Conservation (phyloP, 2,888 invertebrate genomes). For the Chalcis sispes region DNA sequence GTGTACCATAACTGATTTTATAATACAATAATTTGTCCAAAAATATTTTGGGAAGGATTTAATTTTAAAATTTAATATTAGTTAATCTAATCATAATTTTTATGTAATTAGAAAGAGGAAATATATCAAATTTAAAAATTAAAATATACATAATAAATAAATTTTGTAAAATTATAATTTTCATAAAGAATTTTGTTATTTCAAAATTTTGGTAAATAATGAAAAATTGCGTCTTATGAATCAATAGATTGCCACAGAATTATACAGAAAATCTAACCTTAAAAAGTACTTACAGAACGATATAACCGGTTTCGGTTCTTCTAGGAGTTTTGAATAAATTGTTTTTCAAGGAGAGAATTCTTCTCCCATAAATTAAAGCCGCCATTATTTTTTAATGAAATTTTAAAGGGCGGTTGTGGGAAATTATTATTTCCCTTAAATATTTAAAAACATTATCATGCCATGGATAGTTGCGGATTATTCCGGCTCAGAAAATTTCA, state of each 20-base stretch:
- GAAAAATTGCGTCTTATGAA: constrained; percentile 38
- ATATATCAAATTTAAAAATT: not conserved
- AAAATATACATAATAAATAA: not conserved
- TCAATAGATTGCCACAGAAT: too few relatives aligned
- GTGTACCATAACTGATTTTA: too few relatives aligned
- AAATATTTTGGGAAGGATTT: not conserved
- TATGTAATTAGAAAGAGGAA: not conserved
- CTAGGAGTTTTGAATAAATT: constrained; percentile 28
- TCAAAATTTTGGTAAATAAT: constrained; percentile 4
- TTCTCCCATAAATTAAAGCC: constrained; percentile 38
- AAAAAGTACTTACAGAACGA: constrained; percentile 54
- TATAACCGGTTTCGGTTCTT: constrained; percentile 42
- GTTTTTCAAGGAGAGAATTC: constrained; percentile 22
- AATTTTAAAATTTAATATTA: not conserved
- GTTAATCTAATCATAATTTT: not conserved
- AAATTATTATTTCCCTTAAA: not conserved
- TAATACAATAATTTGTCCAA: not conserved
- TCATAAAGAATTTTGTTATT: not conserved
- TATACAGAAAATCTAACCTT: constrained; percentile 26
- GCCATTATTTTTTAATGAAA: too few relatives aligned
- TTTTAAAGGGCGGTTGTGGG: too few relatives aligned
- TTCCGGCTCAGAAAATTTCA: too few relatives aligned
- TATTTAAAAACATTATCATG: too few relatives aligned
- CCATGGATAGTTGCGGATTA: too few relatives aligned
- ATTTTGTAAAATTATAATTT: not conserved